Percentiles rank a stretch among this genome's conserved stretches.
These are phyloP conservation scores for Epizoanthus stellaris DNA, from an alignment of 92 coral and sea anemone species.

Conservation along the genomic window DNA sequence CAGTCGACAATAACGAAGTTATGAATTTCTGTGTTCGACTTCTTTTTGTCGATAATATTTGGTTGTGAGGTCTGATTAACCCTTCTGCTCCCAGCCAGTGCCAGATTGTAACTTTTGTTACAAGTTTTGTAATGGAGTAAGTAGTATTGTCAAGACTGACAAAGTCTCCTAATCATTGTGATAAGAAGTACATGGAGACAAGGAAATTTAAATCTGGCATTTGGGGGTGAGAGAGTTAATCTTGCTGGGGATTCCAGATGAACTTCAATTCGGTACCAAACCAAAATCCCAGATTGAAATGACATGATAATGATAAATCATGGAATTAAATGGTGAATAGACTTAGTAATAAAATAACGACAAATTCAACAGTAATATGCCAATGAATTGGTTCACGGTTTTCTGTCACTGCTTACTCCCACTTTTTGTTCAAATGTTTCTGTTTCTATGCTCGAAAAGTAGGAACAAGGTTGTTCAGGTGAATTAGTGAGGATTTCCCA, in stretches of 20 bases:
- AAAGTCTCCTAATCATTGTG: no score
- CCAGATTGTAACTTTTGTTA: neutral
- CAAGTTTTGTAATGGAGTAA: neutral
- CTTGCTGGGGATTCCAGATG: neutral
- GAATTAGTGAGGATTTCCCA: no score
- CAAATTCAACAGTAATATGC: slow-evolving; percentile 19
- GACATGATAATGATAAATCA: neutral
- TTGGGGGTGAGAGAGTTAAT: neutral
- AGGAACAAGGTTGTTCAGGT: no score
- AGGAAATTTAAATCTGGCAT: neutral
- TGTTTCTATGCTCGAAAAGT: neutral
- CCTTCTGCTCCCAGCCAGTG: neutral
- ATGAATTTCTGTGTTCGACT: no score
- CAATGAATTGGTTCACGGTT: slow-evolving; percentile 28
- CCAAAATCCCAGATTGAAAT: neutral
- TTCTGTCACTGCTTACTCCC: neutral
- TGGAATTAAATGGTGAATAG: slow-evolving; percentile 12
- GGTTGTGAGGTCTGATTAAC: neutral
- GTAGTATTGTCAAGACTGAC: neutral
- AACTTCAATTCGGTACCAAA: slow-evolving; percentile 19
- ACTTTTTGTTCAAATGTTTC: neutral
- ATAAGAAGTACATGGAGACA: no score
- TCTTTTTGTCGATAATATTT: neutral
- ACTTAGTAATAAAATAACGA: slow-evolving; percentile 11
- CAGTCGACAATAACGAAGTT: neutral